These are phyloP conservation scores for Novumbra hubbsi DNA, from an alignment of 2,797 vertebrate species.

Conservation along the genomic window DNA sequence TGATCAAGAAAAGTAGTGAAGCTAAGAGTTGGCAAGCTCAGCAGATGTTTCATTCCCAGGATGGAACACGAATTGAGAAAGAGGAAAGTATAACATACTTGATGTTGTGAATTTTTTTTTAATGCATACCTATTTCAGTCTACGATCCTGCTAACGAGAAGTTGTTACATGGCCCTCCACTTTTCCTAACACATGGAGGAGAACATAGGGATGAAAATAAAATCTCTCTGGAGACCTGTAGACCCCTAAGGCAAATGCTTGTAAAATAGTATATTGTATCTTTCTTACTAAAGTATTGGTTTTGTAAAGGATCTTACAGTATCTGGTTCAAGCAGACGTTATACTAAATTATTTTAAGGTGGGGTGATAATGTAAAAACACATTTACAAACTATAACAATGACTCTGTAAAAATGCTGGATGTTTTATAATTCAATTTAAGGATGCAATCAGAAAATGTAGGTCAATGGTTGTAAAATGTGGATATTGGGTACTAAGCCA, in stretches of 20 bases:
- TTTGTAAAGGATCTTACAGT: slow-evolving; percentile 40
- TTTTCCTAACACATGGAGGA: slow-evolving; percentile 47
- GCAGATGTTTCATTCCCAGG: background rate
- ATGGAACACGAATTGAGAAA: slow-evolving; percentile 1
- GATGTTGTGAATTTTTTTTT: background rate
- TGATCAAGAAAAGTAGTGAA: background rate
- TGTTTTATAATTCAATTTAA: slow-evolving; percentile 35
- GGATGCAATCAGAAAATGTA: slow-evolving; percentile 28
- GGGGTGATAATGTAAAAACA: slow-evolving; percentile 29
- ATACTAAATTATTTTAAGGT: slow-evolving; percentile 24
- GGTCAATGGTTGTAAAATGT: too few species aligned
- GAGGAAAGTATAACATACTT: slow-evolving; percentile 13
- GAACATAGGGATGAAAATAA: slow-evolving; percentile 59
- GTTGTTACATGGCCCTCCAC: slow-evolving; percentile 55
- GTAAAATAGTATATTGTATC: slow-evolving; percentile 33
- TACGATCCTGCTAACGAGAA: slow-evolving; percentile 60
- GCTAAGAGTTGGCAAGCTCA: background rate
- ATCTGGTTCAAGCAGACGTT: slow-evolving; percentile 4
- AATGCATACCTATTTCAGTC: slow-evolving; percentile 58
- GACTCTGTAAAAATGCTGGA: background rate
- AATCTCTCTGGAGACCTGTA: slow-evolving; percentile 49
- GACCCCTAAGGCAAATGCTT: slow-evolving; percentile 47
- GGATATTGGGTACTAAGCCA: too few species aligned
- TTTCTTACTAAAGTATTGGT: slow-evolving; percentile 26
- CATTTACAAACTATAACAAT: slow-evolving; percentile 41